Evolutionary conservation across 2,797 vertebrate genomes (phyloP).

Genomic region (Lepilemur ruficaudatus): DNA sequence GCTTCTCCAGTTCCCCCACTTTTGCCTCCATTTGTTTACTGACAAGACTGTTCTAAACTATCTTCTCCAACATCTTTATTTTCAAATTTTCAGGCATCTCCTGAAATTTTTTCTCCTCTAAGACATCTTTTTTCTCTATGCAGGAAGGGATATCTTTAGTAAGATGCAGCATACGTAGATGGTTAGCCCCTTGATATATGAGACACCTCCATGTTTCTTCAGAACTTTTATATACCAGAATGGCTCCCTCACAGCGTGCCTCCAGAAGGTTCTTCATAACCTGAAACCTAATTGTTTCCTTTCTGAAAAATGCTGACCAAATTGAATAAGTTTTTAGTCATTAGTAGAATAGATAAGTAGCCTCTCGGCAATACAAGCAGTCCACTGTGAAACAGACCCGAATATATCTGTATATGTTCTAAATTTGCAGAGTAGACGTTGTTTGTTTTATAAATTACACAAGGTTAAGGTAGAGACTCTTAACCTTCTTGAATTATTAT

Average conservation of each 20-base stretch:
- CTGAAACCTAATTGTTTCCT: background rate
- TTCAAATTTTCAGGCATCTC: conserved; percentile 27
- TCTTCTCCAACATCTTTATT: background rate
- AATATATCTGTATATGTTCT: background rate
- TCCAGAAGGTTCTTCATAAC: background rate
- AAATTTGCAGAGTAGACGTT: background rate
- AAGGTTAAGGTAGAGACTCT: background rate
- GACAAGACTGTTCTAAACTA: background rate
- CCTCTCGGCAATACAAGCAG: background rate
- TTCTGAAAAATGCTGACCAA: background rate
- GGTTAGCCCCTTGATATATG: background rate
- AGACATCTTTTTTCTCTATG: background rate
- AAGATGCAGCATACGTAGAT: background rate
- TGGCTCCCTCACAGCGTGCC: background rate
- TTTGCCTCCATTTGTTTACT: background rate
- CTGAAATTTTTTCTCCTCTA: background rate
- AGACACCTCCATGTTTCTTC: background rate
- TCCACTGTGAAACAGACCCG: background rate
- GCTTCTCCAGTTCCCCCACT: background rate
- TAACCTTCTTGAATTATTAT: background rate
- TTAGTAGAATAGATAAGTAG: background rate
- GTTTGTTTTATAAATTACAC: background rate
- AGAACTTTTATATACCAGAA: background rate
- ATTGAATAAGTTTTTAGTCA: background rate
- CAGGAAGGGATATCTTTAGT: background rate